Evolutionary conservation across 1,140 invertebrate species (phyloP).

Genomic region (Arion vulgaris): DNA sequence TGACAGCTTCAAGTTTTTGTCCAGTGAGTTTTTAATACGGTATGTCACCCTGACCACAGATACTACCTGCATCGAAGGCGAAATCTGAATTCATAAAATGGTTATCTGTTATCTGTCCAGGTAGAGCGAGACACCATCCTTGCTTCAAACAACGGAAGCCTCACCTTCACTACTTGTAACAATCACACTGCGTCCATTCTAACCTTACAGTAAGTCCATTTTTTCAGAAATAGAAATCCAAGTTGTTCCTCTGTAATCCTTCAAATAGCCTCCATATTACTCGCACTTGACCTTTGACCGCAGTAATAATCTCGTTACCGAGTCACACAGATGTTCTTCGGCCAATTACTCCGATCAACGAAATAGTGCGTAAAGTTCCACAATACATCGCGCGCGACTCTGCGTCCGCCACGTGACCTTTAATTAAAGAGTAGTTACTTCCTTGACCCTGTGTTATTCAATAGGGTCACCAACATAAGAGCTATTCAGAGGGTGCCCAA

Average conservation of each 20-base stretch:
- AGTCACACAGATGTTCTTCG: conserved; percentile 36
- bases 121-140: background rate
- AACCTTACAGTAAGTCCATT: background rate
- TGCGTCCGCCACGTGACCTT: conserved; percentile 36
- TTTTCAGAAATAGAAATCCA: background rate
- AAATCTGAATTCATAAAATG: background rate
- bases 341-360: conserved; percentile 34
- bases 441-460: conserved; percentile 32
- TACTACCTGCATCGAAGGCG: background rate
- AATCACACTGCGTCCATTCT: background rate
- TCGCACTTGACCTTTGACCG: conserved; percentile 29
- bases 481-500: background rate
- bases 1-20: too few relatives aligned
- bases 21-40: too few relatives aligned
- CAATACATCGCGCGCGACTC: conserved; percentile 34
- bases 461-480: conserved; percentile 12
- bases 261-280: conserved; percentile 3
- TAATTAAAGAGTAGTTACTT: conserved; percentile 39
- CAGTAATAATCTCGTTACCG: conserved; percentile 36
- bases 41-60: too few relatives aligned
- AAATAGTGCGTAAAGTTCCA: conserved; percentile 37
- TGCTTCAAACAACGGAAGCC: background rate
- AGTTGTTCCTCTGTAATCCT: background rate
- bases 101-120: background rate
- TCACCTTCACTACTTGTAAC: background rate